Evolutionary conservation across 2,113 vertebrate species (phyloP), one percentile per base, ranked within the genome.

Genomic region (Aplodontia rufa): DNA sequence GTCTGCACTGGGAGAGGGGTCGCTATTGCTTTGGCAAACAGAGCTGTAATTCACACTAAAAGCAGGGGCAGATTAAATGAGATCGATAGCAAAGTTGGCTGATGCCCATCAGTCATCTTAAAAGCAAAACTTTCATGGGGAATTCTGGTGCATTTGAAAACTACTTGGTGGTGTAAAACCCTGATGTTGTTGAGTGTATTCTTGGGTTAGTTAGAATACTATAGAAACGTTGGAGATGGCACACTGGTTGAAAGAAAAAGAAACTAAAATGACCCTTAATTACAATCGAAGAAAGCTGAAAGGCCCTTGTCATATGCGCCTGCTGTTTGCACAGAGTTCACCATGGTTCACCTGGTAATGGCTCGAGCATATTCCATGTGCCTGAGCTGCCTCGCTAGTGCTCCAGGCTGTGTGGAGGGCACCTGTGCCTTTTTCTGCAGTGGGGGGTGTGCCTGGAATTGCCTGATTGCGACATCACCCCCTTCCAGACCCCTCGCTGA

Each of bases 191-290:
- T 90, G 94, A 90, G 92, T 88, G 75, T 26, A 40, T 95, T 97
- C 80, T 95, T 96, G 85, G 95, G 93, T 90, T 42, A 74, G 92
- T 93, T 97, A 93, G 74, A 76, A 88, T 94, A 95, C 94, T 96
- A 93, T 68, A 91, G 90, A 98, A 94, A 96, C 86, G 96, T 84
- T 98, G 97, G 97, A 98, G 96, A 98, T 98, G 98, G 98, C 98
- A 98, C 98, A 98, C 98, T 97, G 98, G 97, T 98, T 98, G 98
- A 93, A 98, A 98, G 97, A 92, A 98, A 95, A 97, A 97, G n/a
- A 98, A 98, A 97, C 98, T 97, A 98, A 98, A 98, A 98, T 98
- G 98, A 99, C 97, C 99, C 98, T 99, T 98, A 98, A 98, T 98
- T 64, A 28, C 92, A 98, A 98, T 98, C 98, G 97, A 98, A 98